Evolutionary conservation across 2,797 vertebrate genomes (phyloP), one percentile per base, ranked within the genome.

Genomic region (Menidia menidia): DNA sequence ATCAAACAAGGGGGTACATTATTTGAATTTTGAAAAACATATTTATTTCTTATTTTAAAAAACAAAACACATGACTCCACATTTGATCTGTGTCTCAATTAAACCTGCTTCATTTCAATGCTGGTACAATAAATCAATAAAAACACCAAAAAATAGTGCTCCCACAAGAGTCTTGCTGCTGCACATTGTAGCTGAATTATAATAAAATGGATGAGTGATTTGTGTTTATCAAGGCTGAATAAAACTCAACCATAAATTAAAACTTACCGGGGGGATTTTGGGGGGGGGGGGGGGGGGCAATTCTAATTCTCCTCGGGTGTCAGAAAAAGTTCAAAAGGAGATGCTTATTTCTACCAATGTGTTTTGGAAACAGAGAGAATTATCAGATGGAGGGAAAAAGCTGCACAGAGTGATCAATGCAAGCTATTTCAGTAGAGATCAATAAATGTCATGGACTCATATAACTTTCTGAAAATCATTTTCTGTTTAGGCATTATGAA

Each of bases 211-310:
- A 33, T 56, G 58, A 68, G 14, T 61, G 54, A 71, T 60, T 25
- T 30, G 51, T 67, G 60, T 82, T 65, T 41, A 64, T 43, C 58
- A 44, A 70, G 75, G 88, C 67, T 92, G 91, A 94, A 79, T 92
- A 94, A 92, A 94, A 93, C 91, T 94, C 92, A 93, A 88, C 90
- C 87, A 48, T 67, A 76, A 42, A 60, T 61, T 55, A 0, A 71
- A 58, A 64, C 15, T 67, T 61, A 62, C 44, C 71, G 54, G 33
- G 75, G 39, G 8, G 60, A 66, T 81, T 63, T 43, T 60, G 45
- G 52, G 55, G 59, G 19, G 16, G 45, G 52, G 55, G 59, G 19
- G 16, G 13, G 73, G 45, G 16, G 48, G 43, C 58, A 7, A 44
- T 66, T 71, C 84, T 42, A n/a, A 33, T 77, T 66, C 13, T 67